These are phyloP conservation scores for Pitangus sulphuratus DNA, from an alignment of 2,797 vertebrate species.

Conservation along the genomic window DNA sequence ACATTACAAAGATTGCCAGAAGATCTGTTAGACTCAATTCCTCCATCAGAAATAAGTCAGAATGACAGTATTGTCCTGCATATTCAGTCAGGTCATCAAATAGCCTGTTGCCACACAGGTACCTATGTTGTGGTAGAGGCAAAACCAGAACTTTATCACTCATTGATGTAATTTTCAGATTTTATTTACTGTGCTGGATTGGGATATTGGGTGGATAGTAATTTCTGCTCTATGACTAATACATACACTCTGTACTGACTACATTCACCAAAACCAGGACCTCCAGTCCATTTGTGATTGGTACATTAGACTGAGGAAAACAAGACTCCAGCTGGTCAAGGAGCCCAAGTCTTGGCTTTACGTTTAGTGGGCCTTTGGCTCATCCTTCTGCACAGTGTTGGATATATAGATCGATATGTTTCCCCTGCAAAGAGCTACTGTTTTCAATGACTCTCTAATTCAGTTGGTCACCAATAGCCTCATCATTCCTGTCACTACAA, in stretches of 20 bases:
- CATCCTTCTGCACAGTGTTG: not conserved
- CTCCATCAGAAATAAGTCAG: not conserved
- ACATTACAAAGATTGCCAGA: not conserved
- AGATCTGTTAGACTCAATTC: not conserved
- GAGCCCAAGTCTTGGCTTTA: fast-evolving
- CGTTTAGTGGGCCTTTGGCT: not conserved
- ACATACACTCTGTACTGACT: no score
- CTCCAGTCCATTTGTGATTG: not conserved
- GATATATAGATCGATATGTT: not conserved
- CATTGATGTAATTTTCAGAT: no score
- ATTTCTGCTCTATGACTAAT: no score
- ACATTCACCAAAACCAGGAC: no score
- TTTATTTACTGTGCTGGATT: no score
- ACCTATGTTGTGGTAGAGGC: not conserved
- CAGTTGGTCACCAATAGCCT: not conserved
- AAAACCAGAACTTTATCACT: not conserved
- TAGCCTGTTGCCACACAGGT: not conserved
- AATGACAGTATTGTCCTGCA: not conserved
- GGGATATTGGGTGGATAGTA: no score
- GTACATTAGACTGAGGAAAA: not conserved
- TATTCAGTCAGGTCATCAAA: not conserved
- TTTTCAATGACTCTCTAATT: not conserved
- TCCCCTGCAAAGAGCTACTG: not conserved
- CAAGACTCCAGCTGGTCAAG: not conserved
- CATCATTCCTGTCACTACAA: no score